Base-by-base conservation (phyloP, 2,888 invertebrate species). In the Melipona bicolor region DNA sequence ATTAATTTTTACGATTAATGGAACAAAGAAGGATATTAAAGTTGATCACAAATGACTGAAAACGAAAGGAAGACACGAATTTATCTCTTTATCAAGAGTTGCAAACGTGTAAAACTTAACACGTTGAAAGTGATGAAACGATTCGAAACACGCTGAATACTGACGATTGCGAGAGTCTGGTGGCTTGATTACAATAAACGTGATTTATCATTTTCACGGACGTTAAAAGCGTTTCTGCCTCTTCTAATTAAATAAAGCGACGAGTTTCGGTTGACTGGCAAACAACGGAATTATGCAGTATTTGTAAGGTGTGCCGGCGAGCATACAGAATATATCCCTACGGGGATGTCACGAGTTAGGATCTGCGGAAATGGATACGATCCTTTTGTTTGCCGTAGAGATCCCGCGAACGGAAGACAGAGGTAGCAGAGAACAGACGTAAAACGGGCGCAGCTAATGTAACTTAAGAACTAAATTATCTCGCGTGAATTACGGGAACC, bases 351-450 rank as follows among this genome's bases (percentile, higher is more conserved):
- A 50, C 76, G 79, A 70, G 83, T 72, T 71, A 82, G 71, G 50
- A 83, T 81, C 82, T 36, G 61, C 82, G 77, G 83, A 68, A 81
- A 82, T 65, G 79, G 83, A 84, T 83, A 79, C 69, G 83, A 84
- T 83, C 79, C 84, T 83, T 84, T 83, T 84, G 84, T 83, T 83
- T 79, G 82, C 79, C 67, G 69, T 75, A 49, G 79, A 83, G 79
- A 78, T 84, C 79, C 65, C 62, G 61, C 43, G 77, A 65, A 21
- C 71, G 77, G 81, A 62, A 76, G 54, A 11, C 49, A 11, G 65
- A 59, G 54, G 59, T 36, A 43, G 32, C 61, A 17, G 67, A 6
- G 81, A 81, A 75, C 82, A 81, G 77, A 50, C 77, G 83, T 83
- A 77, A 83, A 81, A 64, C 62, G 71, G 77, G 62, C 19, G 61